These are phyloP conservation scores for Lasiurus borealis DNA, from an alignment of 2,113 vertebrate species.

Conservation along the genomic window DNA sequence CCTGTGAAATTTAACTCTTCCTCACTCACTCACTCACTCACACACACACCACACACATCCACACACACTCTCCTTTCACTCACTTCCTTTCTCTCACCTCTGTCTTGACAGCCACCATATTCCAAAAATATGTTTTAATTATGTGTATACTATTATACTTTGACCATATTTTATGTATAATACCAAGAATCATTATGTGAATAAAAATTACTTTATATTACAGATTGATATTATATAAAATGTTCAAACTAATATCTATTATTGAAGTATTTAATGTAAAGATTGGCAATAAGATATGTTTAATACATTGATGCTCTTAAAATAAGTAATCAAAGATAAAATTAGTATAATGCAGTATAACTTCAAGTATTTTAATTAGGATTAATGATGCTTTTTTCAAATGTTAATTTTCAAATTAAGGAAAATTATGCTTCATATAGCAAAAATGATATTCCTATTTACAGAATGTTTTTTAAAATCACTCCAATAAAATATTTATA, in stretches of 20 bases:
- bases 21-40: too few relatives aligned
- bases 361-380: background rate
- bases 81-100: too few relatives aligned
- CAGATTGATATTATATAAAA: background rate
- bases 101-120: too few relatives aligned
- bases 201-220: background rate
- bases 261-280: background rate
- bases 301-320: background rate
- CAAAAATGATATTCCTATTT: background rate
- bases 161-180: background rate
- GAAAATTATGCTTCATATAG: background rate
- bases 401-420: background rate
- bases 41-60: too few relatives aligned
- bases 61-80: too few relatives aligned
- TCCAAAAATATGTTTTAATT: background rate
- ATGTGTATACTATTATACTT: background rate
- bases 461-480: background rate
- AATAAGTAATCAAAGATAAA: conserved; percentile 15
- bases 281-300: background rate
- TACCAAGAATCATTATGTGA: background rate
- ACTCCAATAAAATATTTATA: background rate
- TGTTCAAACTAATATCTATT: background rate
- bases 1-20: too few relatives aligned
- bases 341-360: background rate
- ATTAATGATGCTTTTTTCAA: background rate